Conservation (phyloP, 2,888 invertebrate genomes). For the Drosophila mulleri region DNA sequence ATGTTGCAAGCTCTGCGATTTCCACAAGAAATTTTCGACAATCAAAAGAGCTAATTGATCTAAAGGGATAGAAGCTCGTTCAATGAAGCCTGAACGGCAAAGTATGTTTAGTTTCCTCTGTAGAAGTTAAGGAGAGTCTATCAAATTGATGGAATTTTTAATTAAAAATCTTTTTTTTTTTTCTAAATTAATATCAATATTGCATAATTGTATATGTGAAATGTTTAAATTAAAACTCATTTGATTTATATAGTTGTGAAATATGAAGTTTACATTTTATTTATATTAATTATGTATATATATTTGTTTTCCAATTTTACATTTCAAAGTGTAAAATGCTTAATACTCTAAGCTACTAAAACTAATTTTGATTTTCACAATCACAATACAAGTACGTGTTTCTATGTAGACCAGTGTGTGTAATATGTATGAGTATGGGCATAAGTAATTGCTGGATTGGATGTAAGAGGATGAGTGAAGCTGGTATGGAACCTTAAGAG, state of each 20-base stretch:
- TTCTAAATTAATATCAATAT: too few species aligned
- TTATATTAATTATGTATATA: not conserved
- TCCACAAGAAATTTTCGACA: not conserved
- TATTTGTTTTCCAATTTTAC: too few species aligned
- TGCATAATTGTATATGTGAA: too few species aligned
- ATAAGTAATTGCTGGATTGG: not conserved
- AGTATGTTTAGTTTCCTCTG: not conserved
- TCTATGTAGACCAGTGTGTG: conserved; percentile 32
- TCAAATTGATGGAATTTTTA: not conserved
- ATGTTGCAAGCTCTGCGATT: not conserved
- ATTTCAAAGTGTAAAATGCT: not conserved
- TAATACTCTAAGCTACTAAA: conserved; percentile 9
- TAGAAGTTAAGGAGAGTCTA: not conserved
- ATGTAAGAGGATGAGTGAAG: conserved; percentile 5
- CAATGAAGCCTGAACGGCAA: not conserved
- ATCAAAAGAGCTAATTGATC: conserved; percentile 1
- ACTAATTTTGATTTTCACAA: conserved; percentile 16
- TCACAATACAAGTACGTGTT: conserved; percentile 25
- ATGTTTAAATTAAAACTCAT: not conserved
- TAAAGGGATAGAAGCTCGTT: not conserved
- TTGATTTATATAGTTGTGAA: not conserved
- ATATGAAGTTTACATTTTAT: conserved; percentile 21
- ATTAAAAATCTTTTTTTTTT: not conserved
- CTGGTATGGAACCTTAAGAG: conserved; percentile 34
- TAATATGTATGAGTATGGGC: conserved; percentile 13